Evolutionary conservation across 2,113 vertebrate species (phyloP).

Genomic region (Cyanistes caeruleus): DNA sequence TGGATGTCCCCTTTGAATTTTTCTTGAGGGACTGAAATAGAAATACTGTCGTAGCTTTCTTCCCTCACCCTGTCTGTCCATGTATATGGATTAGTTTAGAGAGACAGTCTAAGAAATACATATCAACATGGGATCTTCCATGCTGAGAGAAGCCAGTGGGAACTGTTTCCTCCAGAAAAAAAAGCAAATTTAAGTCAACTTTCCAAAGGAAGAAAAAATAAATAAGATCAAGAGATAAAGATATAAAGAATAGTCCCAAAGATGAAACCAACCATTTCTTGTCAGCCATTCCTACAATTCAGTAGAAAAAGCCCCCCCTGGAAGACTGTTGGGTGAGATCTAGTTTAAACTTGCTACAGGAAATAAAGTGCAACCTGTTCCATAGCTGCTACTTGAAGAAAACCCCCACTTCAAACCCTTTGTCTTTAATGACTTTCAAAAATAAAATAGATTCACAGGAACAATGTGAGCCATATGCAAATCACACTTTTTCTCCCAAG

Average conservation of each 20-base stretch:
- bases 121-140: neutral
- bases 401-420: neutral
- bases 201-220: conserved; percentile 18
- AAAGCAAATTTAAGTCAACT: conserved; percentile 37
- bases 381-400: neutral
- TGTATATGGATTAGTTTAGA: neutral
- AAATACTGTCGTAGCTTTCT: neutral
- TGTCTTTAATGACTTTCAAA: neutral
- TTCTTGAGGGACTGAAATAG: neutral
- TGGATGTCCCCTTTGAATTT: neutral
- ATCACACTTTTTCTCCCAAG: neutral
- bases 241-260: conserved; percentile 13
- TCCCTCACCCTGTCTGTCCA: neutral
- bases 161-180: neutral
- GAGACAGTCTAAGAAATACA: neutral
- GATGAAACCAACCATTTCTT: conserved; percentile 33
- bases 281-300: conserved; percentile 18
- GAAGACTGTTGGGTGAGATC: neutral
- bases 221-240: neutral
- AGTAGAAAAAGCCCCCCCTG: neutral
- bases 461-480: neutral
- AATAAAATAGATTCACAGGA: neutral
- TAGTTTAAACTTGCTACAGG: neutral
- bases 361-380: neutral
- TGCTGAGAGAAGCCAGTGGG: neutral